phyloP scores from a whole-genome alignment of 2,888 invertebrate genomes.

The Cephus nigrinus region DNA sequence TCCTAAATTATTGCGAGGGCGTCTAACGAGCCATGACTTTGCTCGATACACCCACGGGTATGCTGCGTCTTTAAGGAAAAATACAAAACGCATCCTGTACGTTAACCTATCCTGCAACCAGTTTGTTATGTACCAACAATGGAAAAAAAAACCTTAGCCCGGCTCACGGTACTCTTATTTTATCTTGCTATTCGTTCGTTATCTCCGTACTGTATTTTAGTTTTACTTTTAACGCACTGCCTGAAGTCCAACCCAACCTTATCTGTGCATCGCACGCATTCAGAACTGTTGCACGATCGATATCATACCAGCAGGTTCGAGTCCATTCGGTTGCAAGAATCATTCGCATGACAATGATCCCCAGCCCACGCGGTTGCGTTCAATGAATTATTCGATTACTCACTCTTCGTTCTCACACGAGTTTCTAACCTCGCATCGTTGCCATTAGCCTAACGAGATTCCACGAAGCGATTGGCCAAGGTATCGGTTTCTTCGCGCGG shows the following conservation, averaged over 20 bases:
- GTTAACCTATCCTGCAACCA: neutral
- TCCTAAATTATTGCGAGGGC: neutral
- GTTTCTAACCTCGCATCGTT: neutral
- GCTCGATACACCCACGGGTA: neutral
- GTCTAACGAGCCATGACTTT: neutral
- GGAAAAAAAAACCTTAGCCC: neutral
- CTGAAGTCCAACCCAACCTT: neutral
- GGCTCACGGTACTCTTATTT: neutral
- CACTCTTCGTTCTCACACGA: neutral
- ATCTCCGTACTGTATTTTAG: neutral
- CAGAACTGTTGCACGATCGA: neutral
- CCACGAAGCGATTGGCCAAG: neutral
- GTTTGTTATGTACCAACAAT: neutral
- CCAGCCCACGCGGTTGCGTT: neutral
- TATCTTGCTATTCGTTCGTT: neutral
- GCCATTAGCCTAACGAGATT: neutral
- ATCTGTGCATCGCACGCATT: neutral
- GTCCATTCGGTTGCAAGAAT: neutral
- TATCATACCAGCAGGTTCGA: neutral
- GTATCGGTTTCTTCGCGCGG: neutral
- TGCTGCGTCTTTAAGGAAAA: neutral
- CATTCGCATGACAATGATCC: neutral
- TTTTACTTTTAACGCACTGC: neutral
- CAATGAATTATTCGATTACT: neutral
- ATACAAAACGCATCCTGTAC: neutral